These are phyloP conservation scores for Eucidaris tribuloides DNA, from an alignment of 35 echinoderm and acorn worm genomes.

Conservation along the genomic window DNA sequence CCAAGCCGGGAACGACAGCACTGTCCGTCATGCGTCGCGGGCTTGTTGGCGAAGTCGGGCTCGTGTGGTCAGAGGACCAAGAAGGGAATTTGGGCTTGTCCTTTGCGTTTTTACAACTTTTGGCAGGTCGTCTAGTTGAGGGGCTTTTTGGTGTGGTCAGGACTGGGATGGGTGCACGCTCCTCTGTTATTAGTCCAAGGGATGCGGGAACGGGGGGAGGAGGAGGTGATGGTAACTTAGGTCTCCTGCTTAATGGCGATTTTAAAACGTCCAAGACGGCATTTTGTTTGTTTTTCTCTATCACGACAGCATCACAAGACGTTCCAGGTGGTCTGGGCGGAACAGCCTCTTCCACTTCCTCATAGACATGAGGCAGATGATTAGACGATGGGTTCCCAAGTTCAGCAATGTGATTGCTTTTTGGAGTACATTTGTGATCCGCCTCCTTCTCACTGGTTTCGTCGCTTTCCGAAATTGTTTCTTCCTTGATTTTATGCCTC, in stretches of 20 bases:
- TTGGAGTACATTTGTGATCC: too few species aligned
- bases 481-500: too few species aligned
- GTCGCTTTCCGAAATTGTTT: too few species aligned
- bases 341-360: neutral
- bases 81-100: neutral
- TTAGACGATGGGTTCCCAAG: too few species aligned
- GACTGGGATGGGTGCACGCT: too few species aligned
- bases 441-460: too few species aligned
- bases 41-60: neutral
- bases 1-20: neutral
- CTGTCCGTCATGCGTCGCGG: slow-evolving; percentile 6
- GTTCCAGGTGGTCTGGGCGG: neutral
- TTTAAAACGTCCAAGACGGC: neutral
- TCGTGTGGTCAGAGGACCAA: neutral
- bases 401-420: too few species aligned
- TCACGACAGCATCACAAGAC: neutral
- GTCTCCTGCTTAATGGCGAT: neutral
- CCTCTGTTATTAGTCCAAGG: too few species aligned
- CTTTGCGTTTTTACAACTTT: too few species aligned
- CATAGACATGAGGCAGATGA: too few species aligned
- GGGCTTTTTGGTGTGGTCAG: too few species aligned
- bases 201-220: neutral
- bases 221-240: neutral
- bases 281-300: neutral
- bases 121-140: too few species aligned